Percentiles rank a stretch among this genome's conserved stretches.
Evolutionary conservation across 2,888 invertebrate species (phyloP).

Genomic region (Caenorhabditis angaria): DNA sequence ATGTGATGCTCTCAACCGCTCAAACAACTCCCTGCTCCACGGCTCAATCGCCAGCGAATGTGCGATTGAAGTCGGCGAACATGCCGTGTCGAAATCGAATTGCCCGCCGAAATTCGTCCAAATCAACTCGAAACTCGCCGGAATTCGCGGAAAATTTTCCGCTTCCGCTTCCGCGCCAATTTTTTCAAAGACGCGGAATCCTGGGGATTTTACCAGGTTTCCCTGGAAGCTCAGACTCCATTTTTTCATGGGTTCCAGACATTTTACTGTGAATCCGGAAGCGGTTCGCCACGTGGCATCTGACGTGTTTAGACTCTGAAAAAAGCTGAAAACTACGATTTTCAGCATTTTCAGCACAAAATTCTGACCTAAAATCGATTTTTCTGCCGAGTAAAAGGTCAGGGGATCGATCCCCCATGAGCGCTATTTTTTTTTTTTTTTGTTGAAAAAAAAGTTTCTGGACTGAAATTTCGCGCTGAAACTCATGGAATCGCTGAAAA

Average conservation of each 20-base stretch:
- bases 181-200: not conserved
- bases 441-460: too few relatives aligned
- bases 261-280: conserved; percentile 80
- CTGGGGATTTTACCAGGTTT: conserved; percentile 75
- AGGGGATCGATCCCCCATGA: too few relatives aligned
- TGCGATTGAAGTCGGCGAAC: conserved; percentile 79
- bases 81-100: conserved; percentile 82
- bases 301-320: conserved; percentile 47
- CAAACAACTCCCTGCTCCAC: conserved; percentile 81
- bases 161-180: conserved; percentile 39
- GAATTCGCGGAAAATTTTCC: conserved; percentile 67
- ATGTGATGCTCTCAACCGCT: conserved; percentile 80
- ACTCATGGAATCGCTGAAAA: too few relatives aligned
- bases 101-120: conserved; percentile 78
- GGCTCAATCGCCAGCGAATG: conserved; percentile 81
- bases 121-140: conserved; percentile 78
- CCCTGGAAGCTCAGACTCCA: conserved; percentile 82
- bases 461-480: too few relatives aligned
- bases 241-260: conserved; percentile 80
- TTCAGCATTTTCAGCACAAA: too few relatives aligned
- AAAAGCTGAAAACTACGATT: too few relatives aligned
- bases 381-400: too few relatives aligned
- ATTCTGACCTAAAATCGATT: too few relatives aligned
- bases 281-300: conserved; percentile 76
- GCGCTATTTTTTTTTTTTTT: too few relatives aligned